phyloP scores from a whole-genome alignment of 2,113 vertebrate genomes.

The Nannobrachium achirus region DNA sequence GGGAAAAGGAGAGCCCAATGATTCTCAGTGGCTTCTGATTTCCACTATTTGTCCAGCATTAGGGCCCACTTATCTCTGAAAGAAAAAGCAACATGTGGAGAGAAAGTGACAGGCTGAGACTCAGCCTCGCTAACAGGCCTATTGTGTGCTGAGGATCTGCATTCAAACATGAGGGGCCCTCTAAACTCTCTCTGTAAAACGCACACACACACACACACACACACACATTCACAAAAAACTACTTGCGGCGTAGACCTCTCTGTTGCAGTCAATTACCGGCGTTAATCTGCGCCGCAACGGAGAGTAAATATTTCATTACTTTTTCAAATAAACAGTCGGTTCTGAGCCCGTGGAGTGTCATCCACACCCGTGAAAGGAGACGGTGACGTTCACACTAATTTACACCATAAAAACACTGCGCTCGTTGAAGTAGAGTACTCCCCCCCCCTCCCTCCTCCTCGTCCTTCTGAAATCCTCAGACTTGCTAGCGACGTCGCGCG shows the following conservation, averaged over 20 bases:
- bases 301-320: slow-evolving; percentile 99
- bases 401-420: slow-evolving; percentile 48
- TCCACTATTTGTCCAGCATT: slow-evolving; percentile 99
- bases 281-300: slow-evolving; percentile 98
- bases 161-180: slow-evolving; percentile 96
- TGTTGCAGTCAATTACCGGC: slow-evolving; percentile 98
- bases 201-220: slow-evolving; percentile 50
- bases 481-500: slow-evolving; percentile 59
- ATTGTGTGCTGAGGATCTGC: slow-evolving; percentile 91
- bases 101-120: slow-evolving; percentile 97
- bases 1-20: slow-evolving; percentile 98
- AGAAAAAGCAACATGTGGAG: slow-evolving; percentile 99
- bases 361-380: slow-evolving; percentile 81
- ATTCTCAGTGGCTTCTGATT: slow-evolving; percentile 99
- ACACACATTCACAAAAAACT: slow-evolving; percentile 10
- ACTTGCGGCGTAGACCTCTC: slow-evolving; percentile 83
- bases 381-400: slow-evolving; percentile 59
- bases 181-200: slow-evolving; percentile 69
- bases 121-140: slow-evolving; percentile 87
- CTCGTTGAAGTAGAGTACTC: slow-evolving; percentile 54
- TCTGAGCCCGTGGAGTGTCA: slow-evolving; percentile 94
- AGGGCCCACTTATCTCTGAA: slow-evolving; percentile 98
- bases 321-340: slow-evolving; percentile 99
- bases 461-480: slow-evolving; percentile 66
- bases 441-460: neutral